Percentiles rank a stretch among this genome's conserved stretches.
These are phyloP conservation scores for Anthopleura xanthogrammica DNA, from an alignment of 92 coral and sea anemone genomes.

Conservation along the genomic window DNA sequence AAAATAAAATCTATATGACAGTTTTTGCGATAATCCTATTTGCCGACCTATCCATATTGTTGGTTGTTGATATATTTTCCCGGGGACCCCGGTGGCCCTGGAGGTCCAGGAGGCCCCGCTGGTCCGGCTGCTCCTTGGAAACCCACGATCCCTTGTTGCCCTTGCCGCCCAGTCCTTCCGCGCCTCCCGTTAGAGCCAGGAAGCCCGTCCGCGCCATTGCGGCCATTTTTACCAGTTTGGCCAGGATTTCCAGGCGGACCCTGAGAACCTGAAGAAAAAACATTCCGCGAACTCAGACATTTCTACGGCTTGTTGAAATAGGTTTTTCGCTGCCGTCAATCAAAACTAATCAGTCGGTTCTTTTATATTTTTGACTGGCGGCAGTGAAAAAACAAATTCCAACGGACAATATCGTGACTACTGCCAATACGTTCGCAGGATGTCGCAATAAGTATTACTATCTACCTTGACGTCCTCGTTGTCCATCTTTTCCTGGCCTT, in stretches of 20 bases:
- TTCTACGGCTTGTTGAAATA: too few species aligned
- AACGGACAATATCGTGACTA: too few species aligned
- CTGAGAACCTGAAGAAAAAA: conserved; percentile 1
- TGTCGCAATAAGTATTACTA: too few species aligned
- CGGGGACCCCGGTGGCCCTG: conserved; percentile 45
- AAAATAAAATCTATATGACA: background rate
- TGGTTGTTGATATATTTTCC: conserved; percentile 21
- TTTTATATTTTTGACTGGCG: too few species aligned
- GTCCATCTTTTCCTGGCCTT: conserved; percentile 22
- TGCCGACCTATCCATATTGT: background rate
- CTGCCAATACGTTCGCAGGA: too few species aligned
- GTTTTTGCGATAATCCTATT: background rate
- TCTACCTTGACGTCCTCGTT: conserved; percentile 34
- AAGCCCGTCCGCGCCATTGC: conserved; percentile 21
- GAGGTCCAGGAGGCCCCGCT: conserved; percentile 40
- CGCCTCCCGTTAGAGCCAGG: conserved; percentile 38
- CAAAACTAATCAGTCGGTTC: too few species aligned
- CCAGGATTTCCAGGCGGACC: conserved; percentile 32
- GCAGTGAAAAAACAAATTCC: too few species aligned
- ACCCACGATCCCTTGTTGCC: conserved; percentile 33
- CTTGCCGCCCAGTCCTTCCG: conserved; percentile 45
- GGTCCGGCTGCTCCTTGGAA: conserved; percentile 40
- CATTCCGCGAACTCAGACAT: background rate
- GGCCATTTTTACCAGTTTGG: conserved; percentile 34
- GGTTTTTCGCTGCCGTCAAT: too few species aligned